A percentile compares a stretch with the other conserved stretches of the same genome.
Evolutionary conservation across 2,888 invertebrate species (phyloP).

Genomic region (Euphydryas editha): DNA sequence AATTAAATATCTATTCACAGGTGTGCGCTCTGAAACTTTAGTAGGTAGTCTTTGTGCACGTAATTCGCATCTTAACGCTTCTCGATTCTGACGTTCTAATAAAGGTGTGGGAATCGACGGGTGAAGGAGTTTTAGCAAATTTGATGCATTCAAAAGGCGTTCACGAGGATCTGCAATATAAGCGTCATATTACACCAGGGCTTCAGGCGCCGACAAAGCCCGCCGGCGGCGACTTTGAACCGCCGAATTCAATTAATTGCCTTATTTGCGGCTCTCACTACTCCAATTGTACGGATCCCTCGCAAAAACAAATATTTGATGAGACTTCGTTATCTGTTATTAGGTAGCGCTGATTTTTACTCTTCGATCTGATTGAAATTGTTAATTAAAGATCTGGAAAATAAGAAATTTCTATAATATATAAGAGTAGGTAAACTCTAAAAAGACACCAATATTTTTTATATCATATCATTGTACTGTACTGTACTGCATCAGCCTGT

Average conservation of each 20-base stretch:
- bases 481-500: no score
- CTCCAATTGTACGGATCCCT: conserved; percentile 71
- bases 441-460: no score
- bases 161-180: conserved; percentile 56
- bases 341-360: conserved; percentile 66
- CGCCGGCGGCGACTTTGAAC: conserved; percentile 73
- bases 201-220: conserved; percentile 74
- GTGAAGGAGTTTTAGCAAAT: conserved; percentile 59
- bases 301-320: conserved; percentile 81
- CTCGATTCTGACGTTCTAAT: conserved; percentile 42
- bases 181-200: conserved; percentile 69
- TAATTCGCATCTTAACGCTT: conserved; percentile 52
- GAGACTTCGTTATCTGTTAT: conserved; percentile 78
- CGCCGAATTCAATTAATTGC: conserved; percentile 83
- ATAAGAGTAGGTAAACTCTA: no score
- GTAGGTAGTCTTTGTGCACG: conserved; percentile 45
- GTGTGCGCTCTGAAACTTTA: conserved; percentile 54
- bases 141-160: conserved; percentile 44
- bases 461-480: no score
- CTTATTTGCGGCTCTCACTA: conserved; percentile 73
- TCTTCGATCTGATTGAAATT: conserved; percentile 22
- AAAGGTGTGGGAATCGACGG: conserved; percentile 56
- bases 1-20: conserved; percentile 25
- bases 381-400: not conserved
- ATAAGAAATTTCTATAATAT: not conserved